These are phyloP conservation scores for Orussus abietinus DNA, from an alignment of 1,140 invertebrate genomes.

Conservation along the genomic window DNA sequence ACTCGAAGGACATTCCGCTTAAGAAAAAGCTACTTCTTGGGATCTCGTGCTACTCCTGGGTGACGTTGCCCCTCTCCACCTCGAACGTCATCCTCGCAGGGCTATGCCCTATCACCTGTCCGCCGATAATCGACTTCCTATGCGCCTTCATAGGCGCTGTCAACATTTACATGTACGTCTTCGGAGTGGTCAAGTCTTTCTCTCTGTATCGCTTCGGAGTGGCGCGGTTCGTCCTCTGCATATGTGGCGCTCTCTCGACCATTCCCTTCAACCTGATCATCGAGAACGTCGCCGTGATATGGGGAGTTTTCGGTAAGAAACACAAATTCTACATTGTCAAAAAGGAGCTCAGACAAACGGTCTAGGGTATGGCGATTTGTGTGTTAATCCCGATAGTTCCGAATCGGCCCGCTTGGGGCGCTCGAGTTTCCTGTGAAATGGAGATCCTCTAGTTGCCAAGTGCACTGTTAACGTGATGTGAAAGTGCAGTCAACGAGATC, in stretches of 20 bases:
- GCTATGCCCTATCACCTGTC: constrained; percentile 83
- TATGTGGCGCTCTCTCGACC: constrained; percentile 79
- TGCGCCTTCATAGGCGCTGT: constrained; percentile 87
- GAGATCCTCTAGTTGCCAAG: no score
- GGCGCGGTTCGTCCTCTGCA: constrained; percentile 73
- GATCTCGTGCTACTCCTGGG: constrained; percentile 93
- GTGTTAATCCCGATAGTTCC: no score
- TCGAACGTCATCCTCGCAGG: constrained; percentile 83
- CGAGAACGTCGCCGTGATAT: constrained; percentile 90
- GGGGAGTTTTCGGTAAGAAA: constrained; percentile 88
- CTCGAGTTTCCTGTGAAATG: no score
- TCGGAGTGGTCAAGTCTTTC: constrained; percentile 94
- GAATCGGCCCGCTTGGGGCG: no score
- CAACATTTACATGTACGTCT: constrained; percentile 94
- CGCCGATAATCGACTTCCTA: constrained; percentile 75
- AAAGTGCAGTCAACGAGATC: no score
- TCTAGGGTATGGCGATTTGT: constrained; percentile 31
- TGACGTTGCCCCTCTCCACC: constrained; percentile 87
- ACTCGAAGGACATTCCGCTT: constrained; percentile 80
- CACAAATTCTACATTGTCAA: constrained; percentile 95
- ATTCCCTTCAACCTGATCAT: constrained; percentile 90
- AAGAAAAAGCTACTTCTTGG: constrained; percentile 79
- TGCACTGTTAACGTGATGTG: no score
- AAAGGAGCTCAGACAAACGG: constrained; percentile 68
- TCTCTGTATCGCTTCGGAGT: constrained; percentile 81